phyloP scores from a whole-genome alignment of 2,113 vertebrate genomes.

The Epinephelus moara region DNA sequence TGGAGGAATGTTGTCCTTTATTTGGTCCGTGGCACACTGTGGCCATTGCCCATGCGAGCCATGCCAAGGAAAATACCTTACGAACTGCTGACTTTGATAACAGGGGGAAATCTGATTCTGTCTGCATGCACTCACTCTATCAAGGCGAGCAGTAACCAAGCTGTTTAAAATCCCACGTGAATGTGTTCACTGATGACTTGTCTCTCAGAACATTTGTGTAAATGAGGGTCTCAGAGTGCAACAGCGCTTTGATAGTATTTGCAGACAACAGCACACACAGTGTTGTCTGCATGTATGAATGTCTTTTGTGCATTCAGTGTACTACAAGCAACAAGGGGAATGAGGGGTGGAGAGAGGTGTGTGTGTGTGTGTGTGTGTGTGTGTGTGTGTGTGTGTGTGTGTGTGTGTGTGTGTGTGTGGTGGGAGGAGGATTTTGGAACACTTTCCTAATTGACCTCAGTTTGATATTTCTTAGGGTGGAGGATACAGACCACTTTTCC shows the following conservation, averaged over 20 bases:
- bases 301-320: constrained; percentile 64
- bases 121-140: constrained; percentile 42
- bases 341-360: constrained; percentile 30
- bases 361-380: constrained; percentile 21
- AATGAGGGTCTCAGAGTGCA: constrained; percentile 55
- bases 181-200: constrained; percentile 63
- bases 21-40: constrained; percentile 61
- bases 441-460: constrained; percentile 54
- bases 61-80: constrained; percentile 75
- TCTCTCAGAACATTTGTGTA: constrained; percentile 54
- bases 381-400: background rate
- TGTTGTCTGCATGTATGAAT: constrained; percentile 39
- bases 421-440: constrained; percentile 51
- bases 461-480: constrained; percentile 63
- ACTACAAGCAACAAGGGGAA: constrained; percentile 49
- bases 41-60: constrained; percentile 24
- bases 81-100: constrained; percentile 76
- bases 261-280: constrained; percentile 35
- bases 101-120: constrained; percentile 58
- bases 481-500: constrained; percentile 37
- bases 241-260: constrained; percentile 38
- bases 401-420: constrained; percentile 38
- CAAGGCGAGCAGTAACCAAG: constrained; percentile 37
- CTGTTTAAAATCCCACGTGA: constrained; percentile 48
- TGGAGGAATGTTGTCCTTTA: constrained; percentile 68